Evolutionary conservation across 1,140 invertebrate species (phyloP), one percentile per base, ranked within the genome.

Genomic region (Nymphalis io): DNA sequence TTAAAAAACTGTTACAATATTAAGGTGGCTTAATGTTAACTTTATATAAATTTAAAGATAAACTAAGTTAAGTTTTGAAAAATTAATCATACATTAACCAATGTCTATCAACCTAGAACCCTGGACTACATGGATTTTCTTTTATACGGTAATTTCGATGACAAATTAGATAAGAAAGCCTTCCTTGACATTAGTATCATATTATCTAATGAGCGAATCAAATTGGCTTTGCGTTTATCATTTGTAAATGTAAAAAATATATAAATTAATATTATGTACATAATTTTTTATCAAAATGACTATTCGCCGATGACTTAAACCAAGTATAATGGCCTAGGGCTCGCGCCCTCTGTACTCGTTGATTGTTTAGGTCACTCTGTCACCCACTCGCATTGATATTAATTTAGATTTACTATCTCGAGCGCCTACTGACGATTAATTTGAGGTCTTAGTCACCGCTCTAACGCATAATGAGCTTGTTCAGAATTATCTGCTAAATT

Each of bases 331-430:
- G 65, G 70, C 70, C 68, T 60, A 75, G 71, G 69, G 72, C 63
- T 66, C 69, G 65, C 65, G 78, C 80, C 78, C 80, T 83, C 74
- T 82, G 73, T 76, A 73, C 78, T 64, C 48, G 60, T 68, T 76
- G 75, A 79, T 83, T 81, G 78, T 75, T 80, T 78, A 77, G 82
- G 80, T 84, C 80, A 83, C 59, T 72, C 77, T 78, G 79, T 83
- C 81, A 82, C 83, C 80, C 76, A 83, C 76, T 81, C 79, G 77
- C 60, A 72, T 72, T 81, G 75, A 80, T 82, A 85, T 84, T 85
- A 81, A 85, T 81, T 85, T 82, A 85, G 77, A 85, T 85, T 81
- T 83, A 83, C 79, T 78, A 85, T 83, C 80, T 76, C 75, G 72
- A 72, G 75, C 68, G 73, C 73, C 76, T 78, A 84, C 74, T 74